Percentiles rank a stretch among this genome's conserved stretches.
phyloP scores from a whole-genome alignment of 2,888 invertebrate genomes.

The Amblyjoppa fuscipennis region DNA sequence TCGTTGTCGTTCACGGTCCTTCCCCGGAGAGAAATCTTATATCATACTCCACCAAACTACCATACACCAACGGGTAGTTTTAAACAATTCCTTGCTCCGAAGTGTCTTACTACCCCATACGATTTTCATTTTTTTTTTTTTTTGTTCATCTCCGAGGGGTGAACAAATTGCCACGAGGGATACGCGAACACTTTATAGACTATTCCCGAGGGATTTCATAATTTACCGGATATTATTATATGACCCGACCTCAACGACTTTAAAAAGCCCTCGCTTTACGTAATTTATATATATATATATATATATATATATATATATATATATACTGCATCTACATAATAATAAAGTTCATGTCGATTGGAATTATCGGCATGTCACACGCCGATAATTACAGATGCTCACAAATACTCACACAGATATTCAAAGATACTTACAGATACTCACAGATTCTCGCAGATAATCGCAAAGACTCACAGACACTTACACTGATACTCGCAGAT shows the following conservation, averaged over 20 bases:
- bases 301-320: no score
- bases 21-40: constrained; percentile 55
- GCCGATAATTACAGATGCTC: no score
- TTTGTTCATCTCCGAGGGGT: constrained; percentile 46
- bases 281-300: no score
- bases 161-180: constrained; percentile 68
- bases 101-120: constrained; percentile 49
- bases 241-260: background rate
- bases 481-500: no score
- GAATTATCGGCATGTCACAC: no score
- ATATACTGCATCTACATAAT: no score
- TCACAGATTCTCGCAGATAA: no score
- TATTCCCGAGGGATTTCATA: constrained; percentile 22
- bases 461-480: no score
- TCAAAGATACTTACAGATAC: no score
- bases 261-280: background rate
- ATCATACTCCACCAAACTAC: constrained; percentile 23
- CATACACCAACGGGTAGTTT: constrained; percentile 62
- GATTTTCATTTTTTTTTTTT: constrained; percentile 31
- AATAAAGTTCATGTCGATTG: no score
- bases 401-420: no score
- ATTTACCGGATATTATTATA: constrained; percentile 18
- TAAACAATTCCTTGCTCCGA: constrained; percentile 70
- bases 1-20: constrained; percentile 60
- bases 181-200: constrained; percentile 26